These are phyloP conservation scores for Amphipoea oculea DNA, from an alignment of 2,888 invertebrate species.

Conservation along the genomic window DNA sequence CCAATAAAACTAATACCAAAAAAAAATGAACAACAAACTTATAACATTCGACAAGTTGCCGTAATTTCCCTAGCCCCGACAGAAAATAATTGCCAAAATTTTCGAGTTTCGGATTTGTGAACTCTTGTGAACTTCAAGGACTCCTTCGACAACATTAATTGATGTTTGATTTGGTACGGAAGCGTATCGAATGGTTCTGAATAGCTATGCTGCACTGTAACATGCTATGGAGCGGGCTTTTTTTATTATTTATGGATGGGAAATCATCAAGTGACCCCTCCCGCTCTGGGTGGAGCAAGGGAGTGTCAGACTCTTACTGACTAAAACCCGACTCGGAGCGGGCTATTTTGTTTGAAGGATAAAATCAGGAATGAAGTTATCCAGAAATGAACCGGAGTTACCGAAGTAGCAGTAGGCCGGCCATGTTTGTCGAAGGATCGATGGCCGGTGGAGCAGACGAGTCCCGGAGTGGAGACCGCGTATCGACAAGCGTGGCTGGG, in stretches of 20 bases:
- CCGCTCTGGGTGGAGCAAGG: too few relatives aligned
- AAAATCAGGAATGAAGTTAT: not conserved
- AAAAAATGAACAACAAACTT: not conserved
- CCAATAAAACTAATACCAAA: not conserved
- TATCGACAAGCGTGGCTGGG: not conserved
- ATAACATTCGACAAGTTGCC: not conserved
- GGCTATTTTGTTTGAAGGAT: too few relatives aligned
- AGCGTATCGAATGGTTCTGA: not conserved
- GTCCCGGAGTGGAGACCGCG: not conserved
- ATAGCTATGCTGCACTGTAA: not conserved
- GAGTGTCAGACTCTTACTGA: too few relatives aligned
- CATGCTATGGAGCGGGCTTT: too few relatives aligned
- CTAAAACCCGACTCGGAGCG: too few relatives aligned
- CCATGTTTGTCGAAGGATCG: not conserved
- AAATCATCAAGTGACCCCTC: too few relatives aligned
- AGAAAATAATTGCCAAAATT: not conserved
- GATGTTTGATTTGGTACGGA: not conserved
- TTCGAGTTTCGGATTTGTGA: not conserved
- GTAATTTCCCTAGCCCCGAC: not conserved
- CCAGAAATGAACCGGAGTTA: not conserved
- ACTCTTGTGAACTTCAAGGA: not conserved
- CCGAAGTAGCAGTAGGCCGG: not conserved
- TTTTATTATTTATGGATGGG: too few relatives aligned
- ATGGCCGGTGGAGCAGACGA: not conserved
- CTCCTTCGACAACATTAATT: not conserved